Conservation (phyloP, 2,113 vertebrate species). For the Protomyctophum bolini region DNA sequence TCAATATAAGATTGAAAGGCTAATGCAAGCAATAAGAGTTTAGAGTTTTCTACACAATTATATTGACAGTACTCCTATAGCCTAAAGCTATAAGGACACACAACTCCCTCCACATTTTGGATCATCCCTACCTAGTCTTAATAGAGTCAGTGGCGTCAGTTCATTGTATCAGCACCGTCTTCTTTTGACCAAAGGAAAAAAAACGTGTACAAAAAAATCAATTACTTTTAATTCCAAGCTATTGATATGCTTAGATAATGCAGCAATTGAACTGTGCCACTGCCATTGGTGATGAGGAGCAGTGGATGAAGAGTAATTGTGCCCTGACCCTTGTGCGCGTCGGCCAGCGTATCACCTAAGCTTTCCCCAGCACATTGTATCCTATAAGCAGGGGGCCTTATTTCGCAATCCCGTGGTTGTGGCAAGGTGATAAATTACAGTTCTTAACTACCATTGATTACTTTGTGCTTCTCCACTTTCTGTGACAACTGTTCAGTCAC, state of each 20-base stretch:
- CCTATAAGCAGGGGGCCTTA: conserved; percentile 69
- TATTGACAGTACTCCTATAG: too few relatives aligned
- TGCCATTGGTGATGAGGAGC: conserved; percentile 74
- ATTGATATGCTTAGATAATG: conserved; percentile 80
- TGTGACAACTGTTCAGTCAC: conserved; percentile 92
- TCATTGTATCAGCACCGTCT: conserved; percentile 31
- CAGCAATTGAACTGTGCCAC: conserved; percentile 73
- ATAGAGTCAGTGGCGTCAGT: conserved; percentile 42
- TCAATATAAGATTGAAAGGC: too few relatives aligned
- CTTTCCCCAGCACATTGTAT: conserved; percentile 58
- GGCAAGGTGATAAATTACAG: conserved; percentile 99
- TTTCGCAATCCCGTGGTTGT: conserved; percentile 85
- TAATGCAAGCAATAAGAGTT: too few relatives aligned
- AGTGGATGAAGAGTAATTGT: conserved; percentile 83
- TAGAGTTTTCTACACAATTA: too few relatives aligned
- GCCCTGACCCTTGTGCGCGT: conserved; percentile 72
- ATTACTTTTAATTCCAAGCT: conserved; percentile 77
- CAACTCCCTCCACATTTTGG: conserved; percentile 7
- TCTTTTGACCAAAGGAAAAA: conserved; percentile 54
- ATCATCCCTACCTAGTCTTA: background rate
- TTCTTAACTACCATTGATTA: conserved; percentile 98
- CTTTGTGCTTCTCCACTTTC: conserved; percentile 90
- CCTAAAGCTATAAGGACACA: too few relatives aligned
- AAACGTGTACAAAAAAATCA: conserved; percentile 67
- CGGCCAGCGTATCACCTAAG: conserved; percentile 58